Conservation (phyloP, 2,888 invertebrate species). For the Drosophila fulvimacula region DNA sequence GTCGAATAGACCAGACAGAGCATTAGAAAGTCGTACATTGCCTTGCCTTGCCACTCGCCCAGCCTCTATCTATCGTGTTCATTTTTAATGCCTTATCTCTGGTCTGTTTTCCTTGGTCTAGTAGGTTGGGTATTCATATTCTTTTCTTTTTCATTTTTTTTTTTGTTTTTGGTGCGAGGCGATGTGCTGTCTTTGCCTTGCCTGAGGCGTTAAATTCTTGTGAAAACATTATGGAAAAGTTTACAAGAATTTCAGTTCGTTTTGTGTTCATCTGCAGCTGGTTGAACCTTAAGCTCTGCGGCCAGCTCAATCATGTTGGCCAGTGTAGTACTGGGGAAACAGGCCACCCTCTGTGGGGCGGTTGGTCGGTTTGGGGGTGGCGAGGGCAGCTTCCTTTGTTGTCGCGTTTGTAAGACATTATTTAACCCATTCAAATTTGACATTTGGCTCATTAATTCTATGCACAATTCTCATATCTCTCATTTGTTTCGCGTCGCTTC, state of each 20-base stretch:
- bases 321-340: background rate
- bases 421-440: slow-evolving; percentile 50
- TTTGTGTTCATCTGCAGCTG: slow-evolving; percentile 3
- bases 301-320: slow-evolving; percentile 12
- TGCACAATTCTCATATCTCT: slow-evolving; percentile 41
- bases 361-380: no score
- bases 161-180: background rate
- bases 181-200: slow-evolving; percentile 35
- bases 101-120: slow-evolving; percentile 11
- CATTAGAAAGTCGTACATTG: slow-evolving; percentile 11
- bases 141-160: background rate
- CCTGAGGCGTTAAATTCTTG: slow-evolving; percentile 56
- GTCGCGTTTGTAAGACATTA: slow-evolving; percentile 30
- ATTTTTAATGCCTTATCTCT: slow-evolving; percentile 49
- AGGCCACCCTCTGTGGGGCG: background rate
- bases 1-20: background rate
- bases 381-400: slow-evolving; percentile 2
- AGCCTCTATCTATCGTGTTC: slow-evolving; percentile 13
- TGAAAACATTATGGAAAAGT: slow-evolving; percentile 57
- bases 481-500: slow-evolving; percentile 40
- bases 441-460: slow-evolving; percentile 55
- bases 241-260: slow-evolving; percentile 30
- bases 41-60: background rate
- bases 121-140: slow-evolving; percentile 14
- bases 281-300: slow-evolving; percentile 21